A percentile compares a stretch with the other conserved stretches of the same genome.
phyloP scores from a whole-genome alignment of 2,113 vertebrate species.

The Notothenia rossii region DNA sequence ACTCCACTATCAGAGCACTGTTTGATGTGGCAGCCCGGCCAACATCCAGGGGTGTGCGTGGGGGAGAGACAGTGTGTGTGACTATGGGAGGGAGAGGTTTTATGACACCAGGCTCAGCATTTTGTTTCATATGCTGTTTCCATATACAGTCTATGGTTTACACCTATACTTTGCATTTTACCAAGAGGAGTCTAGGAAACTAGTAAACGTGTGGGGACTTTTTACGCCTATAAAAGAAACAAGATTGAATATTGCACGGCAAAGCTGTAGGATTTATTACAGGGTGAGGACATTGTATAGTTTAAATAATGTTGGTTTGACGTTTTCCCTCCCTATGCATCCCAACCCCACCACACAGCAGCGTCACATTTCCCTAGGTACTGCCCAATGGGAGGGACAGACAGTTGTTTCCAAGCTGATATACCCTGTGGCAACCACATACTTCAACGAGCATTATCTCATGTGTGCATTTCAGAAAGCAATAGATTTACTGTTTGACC shows the following conservation, averaged over 20 bases:
- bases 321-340: conserved; percentile 52
- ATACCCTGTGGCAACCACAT: conserved; percentile 65
- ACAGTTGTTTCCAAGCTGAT: conserved; percentile 66
- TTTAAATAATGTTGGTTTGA: conserved; percentile 46
- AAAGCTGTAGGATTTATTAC: conserved; percentile 22
- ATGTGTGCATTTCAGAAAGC: conserved; percentile 72
- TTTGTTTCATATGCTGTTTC: conserved; percentile 1
- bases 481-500: conserved; percentile 74
- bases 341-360: conserved; percentile 54
- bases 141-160: neutral
- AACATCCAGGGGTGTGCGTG: conserved; percentile 23
- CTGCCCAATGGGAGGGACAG: conserved; percentile 66
- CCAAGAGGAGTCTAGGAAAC: conserved; percentile 6
- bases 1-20: conserved; percentile 39
- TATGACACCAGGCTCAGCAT: conserved; percentile 11
- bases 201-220: neutral
- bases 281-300: conserved; percentile 16
- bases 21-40: conserved; percentile 46
- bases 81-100: conserved; percentile 26
- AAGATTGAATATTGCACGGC: no score
- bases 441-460: conserved; percentile 80
- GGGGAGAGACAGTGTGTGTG: neutral
- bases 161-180: conserved; percentile 8
- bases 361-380: conserved; percentile 67
- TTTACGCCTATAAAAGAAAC: neutral